A percentile compares a stretch with the other conserved stretches of the same genome.
These are phyloP conservation scores for Amphiprion ocellaris DNA, from an alignment of 2,113 vertebrate species.

Conservation along the genomic window DNA sequence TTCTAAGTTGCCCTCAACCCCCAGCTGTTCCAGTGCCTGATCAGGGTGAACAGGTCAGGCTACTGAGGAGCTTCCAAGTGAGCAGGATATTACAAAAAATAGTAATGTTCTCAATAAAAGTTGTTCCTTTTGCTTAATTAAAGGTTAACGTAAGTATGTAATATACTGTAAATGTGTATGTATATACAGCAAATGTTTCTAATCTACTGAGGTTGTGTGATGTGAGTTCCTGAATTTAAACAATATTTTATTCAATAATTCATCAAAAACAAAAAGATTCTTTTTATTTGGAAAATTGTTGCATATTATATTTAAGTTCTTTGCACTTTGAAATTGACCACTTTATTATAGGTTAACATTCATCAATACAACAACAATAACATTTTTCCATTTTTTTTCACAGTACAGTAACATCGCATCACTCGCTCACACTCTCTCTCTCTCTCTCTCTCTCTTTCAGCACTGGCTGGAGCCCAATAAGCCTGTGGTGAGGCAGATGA, in stretches of 20 bases:
- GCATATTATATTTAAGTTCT: neutral
- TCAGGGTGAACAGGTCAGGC: too few relatives aligned
- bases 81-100: too few relatives aligned
- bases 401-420: too few relatives aligned
- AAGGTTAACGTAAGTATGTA: too few relatives aligned
- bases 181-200: neutral
- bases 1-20: too few relatives aligned
- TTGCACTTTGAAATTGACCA: neutral
- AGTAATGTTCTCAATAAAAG: too few relatives aligned
- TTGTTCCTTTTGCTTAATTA: too few relatives aligned
- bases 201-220: neutral
- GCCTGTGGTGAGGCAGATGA: slow-evolving; percentile 96
- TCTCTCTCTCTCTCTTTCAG: slow-evolving; percentile 80
- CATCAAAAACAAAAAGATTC: neutral
- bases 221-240: neutral
- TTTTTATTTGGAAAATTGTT: slow-evolving; percentile 2
- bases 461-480: slow-evolving; percentile 99
- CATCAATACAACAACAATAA: neutral
- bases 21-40: too few relatives aligned
- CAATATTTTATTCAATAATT: slow-evolving; percentile 1
- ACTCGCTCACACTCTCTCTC: slow-evolving; percentile 12
- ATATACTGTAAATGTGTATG: too few relatives aligned
- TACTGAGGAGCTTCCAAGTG: too few relatives aligned
- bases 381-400: too few relatives aligned
- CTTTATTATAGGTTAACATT: slow-evolving; percentile 5